These are phyloP conservation scores for Eucera pruinosa DNA, from an alignment of 2,888 invertebrate genomes.

Conservation along the genomic window DNA sequence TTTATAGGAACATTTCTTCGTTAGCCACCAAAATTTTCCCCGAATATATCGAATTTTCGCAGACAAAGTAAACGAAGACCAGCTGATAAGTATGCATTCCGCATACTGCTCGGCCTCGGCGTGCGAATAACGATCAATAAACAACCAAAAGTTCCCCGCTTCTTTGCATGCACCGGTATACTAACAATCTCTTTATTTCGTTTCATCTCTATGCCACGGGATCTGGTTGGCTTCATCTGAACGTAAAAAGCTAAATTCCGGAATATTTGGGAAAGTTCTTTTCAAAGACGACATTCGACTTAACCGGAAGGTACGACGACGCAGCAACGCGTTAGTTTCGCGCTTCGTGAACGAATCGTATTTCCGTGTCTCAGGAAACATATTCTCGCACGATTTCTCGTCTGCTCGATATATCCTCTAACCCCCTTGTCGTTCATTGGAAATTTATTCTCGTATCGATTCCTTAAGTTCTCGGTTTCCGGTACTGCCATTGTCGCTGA, in stretches of 20 bases:
- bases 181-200: conserved; percentile 44
- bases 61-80: conserved; percentile 22
- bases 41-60: conserved; percentile 23
- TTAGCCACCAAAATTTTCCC: conserved; percentile 17
- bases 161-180: conserved; percentile 20
- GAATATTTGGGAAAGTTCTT: too few relatives aligned
- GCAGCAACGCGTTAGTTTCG: conserved; percentile 17
- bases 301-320: conserved; percentile 13
- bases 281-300: not conserved
- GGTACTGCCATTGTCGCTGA: not conserved
- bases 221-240: too few relatives aligned
- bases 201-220: too few relatives aligned
- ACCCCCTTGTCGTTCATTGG: conserved; percentile 7
- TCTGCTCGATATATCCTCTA: not conserved
- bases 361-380: not conserved
- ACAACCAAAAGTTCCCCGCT: conserved; percentile 30
- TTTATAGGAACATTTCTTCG: not conserved
- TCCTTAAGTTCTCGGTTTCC: conserved; percentile 9
- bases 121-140: conserved; percentile 44
- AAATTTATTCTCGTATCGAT: conserved; percentile 40
- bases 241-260: too few relatives aligned
- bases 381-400: not conserved
- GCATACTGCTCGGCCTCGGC: conserved; percentile 2
- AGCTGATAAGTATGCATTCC: conserved; percentile 22
- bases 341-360: conserved; percentile 19